Evolutionary conservation across 1,140 invertebrate genomes (phyloP).

Genomic region (Rhopalosiphum padi): DNA sequence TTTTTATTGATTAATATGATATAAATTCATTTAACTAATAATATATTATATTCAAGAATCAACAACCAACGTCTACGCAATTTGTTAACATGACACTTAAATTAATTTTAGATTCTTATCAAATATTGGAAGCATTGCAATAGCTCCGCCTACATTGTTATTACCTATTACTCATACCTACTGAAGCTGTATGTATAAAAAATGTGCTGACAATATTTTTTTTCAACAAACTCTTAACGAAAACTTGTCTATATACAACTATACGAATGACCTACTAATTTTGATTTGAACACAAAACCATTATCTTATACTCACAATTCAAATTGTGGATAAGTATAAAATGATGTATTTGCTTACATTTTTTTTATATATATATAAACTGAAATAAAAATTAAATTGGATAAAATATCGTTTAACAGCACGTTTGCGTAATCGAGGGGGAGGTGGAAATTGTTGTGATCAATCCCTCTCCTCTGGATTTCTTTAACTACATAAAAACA

Average conservation of each 20-base stretch:
- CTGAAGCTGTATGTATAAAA: neutral
- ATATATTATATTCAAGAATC: neutral
- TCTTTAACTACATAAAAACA: too few species aligned
- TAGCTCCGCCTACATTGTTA: slow-evolving; percentile 16
- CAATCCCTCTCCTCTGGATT: too few species aligned
- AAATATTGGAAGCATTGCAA: slow-evolving; percentile 15
- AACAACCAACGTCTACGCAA: neutral
- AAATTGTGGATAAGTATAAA: too few species aligned
- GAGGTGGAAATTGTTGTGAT: too few species aligned
- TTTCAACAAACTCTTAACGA: neutral
- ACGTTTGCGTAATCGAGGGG: too few species aligned
- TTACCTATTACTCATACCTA: neutral
- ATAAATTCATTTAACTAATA: neutral
- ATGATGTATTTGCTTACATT: too few species aligned
- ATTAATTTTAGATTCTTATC: slow-evolving; percentile 43
- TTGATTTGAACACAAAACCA: too few species aligned
- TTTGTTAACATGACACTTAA: slow-evolving; percentile 36
- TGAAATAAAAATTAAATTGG: too few species aligned
- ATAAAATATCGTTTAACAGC: too few species aligned
- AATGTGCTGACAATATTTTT: neutral
- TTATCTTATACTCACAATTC: too few species aligned
- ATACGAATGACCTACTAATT: too few species aligned
- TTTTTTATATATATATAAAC: too few species aligned
- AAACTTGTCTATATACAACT: neutral
- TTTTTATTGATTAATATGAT: neutral